Conservation (phyloP, 2,113 vertebrate genomes). For the Columbina picui region DNA sequence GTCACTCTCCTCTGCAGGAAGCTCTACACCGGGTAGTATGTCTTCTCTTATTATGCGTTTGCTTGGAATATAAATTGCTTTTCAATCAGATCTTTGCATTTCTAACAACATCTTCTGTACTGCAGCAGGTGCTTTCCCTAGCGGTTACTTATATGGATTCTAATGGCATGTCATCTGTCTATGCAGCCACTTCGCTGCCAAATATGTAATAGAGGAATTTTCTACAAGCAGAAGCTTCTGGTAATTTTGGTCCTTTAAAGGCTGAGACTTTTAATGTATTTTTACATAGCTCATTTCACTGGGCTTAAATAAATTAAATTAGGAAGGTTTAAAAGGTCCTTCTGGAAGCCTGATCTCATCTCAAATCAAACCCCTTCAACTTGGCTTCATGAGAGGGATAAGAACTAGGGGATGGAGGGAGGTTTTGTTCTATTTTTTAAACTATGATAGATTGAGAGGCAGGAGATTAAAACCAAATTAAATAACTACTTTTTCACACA, state of each 20-base stretch:
- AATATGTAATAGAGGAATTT: conserved; percentile 62
- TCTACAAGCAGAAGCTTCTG: conserved; percentile 51
- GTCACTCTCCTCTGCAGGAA: conserved; percentile 45
- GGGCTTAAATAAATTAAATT: conserved; percentile 17
- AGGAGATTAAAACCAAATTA: neutral
- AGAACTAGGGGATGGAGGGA: neutral
- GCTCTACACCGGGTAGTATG: neutral
- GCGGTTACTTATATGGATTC: conserved; percentile 60
- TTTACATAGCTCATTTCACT: conserved; percentile 40
- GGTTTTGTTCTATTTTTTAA: neutral
- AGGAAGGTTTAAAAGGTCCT: conserved; percentile 19
- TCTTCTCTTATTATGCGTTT: conserved; percentile 59
- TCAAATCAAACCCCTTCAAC: neutral
- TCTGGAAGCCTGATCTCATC: neutral
- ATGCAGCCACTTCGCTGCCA: conserved; percentile 54
- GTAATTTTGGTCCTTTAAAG: conserved; percentile 50
- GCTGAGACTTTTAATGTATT: conserved; percentile 17
- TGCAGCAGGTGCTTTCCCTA: conserved; percentile 70
- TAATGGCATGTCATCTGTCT: conserved; percentile 69
- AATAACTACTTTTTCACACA: neutral
- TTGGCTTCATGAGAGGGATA: neutral
- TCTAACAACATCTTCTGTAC: conserved; percentile 63
- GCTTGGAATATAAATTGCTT: conserved; percentile 67
- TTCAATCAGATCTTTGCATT: conserved; percentile 68
- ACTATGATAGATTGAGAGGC: neutral